A percentile compares a stretch with the other conserved stretches of the same genome.
Evolutionary conservation across 2,113 vertebrate species (phyloP).

Genomic region (rat (Rattus norvegicus)): DNA sequence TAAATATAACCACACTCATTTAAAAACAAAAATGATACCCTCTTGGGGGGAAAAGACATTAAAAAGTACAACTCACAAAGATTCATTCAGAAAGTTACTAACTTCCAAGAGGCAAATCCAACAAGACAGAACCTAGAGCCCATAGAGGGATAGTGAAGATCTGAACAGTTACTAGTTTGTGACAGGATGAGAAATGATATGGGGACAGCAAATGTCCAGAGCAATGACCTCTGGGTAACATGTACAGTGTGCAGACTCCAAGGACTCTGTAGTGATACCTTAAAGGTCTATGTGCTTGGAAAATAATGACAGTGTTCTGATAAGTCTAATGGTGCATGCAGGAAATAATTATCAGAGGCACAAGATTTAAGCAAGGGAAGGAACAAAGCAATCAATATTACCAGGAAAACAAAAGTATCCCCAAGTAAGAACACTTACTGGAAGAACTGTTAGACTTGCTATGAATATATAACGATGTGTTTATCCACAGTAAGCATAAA

Average conservation of each 20-base stretch:
- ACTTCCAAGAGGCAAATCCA: not conserved
- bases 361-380: not conserved
- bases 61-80: not conserved
- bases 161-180: not conserved
- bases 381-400: not conserved
- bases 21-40: not conserved
- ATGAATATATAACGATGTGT: not conserved
- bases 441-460: not conserved
- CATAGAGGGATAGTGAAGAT: not conserved
- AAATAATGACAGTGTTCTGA: not conserved
- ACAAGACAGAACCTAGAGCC: not conserved
- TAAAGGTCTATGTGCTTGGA: not conserved
- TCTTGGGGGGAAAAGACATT: not conserved
- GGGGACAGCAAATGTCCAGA: not conserved
- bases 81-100: not conserved
- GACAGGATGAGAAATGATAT: not conserved
- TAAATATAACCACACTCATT: not conserved
- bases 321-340: not conserved
- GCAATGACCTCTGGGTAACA: not conserved
- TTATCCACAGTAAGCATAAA: not conserved
- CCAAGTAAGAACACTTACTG: not conserved
- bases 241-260: not conserved
- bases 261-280: not conserved
- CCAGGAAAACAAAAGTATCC: not conserved
- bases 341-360: not conserved